These are phyloP conservation scores for Lithophane leautieri DNA, from an alignment of 2,888 invertebrate species.

Conservation along the genomic window DNA sequence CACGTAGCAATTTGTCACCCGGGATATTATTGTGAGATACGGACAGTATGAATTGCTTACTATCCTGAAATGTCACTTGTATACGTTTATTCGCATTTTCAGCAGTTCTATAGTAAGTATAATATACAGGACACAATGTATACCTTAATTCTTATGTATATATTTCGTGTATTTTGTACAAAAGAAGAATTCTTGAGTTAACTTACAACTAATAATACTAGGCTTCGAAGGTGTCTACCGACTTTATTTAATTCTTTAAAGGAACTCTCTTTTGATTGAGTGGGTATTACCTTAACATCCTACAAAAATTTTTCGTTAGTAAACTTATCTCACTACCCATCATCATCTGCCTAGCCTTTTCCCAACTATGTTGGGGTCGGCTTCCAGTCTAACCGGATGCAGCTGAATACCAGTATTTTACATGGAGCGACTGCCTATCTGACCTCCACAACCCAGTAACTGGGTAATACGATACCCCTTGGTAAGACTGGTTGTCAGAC, in stretches of 20 bases:
- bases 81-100: neutral
- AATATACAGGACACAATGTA: neutral
- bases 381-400: too few species aligned
- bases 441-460: too few species aligned
- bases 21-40: constrained; percentile 18
- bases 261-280: neutral
- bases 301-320: neutral
- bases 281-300: neutral
- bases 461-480: too few species aligned
- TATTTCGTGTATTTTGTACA: neutral
- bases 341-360: too few species aligned
- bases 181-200: neutral
- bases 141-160: neutral
- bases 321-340: neutral
- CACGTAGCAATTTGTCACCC: constrained; percentile 18
- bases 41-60: constrained; percentile 11
- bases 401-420: too few species aligned
- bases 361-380: too few species aligned
- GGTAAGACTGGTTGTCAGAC: too few species aligned
- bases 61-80: constrained; percentile 1
- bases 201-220: neutral
- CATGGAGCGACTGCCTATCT: too few species aligned
- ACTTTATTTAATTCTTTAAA: neutral
- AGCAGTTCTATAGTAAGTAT: neutral
- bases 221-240: neutral